These are phyloP conservation scores for Monoplex corrugatus DNA, from an alignment of 2,888 invertebrate genomes.

Conservation along the genomic window DNA sequence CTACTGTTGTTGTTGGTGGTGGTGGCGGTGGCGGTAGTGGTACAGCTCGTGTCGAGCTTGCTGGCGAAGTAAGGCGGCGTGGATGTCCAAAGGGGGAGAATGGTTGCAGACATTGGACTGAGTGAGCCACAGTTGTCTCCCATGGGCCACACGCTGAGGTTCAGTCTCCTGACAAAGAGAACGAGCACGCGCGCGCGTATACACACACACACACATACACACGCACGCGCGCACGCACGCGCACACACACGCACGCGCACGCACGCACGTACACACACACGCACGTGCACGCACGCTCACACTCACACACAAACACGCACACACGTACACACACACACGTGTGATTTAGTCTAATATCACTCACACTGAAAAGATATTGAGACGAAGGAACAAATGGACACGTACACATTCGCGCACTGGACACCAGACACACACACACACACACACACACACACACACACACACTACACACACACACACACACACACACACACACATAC, in stretches of 20 bases:
- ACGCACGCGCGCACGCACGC: background rate
- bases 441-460: background rate
- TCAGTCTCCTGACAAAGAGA: background rate
- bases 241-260: background rate
- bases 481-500: background rate
- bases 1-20: background rate
- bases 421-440: too few relatives aligned
- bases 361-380: too few relatives aligned
- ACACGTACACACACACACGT: background rate
- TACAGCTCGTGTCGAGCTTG: too few relatives aligned
- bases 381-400: too few relatives aligned
- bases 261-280: background rate
- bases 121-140: background rate
- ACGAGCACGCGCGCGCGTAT: too few relatives aligned
- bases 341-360: background rate
- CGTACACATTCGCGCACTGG: too few relatives aligned
- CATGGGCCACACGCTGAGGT: background rate
- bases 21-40: background rate
- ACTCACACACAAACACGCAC: background rate
- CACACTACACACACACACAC: background rate
- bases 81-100: conserved; percentile 2
- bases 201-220: background rate
- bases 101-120: background rate
- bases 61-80: background rate
- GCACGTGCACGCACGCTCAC: background rate